Evolutionary conservation across 1,140 invertebrate genomes (phyloP).

Genomic region (Trichogramma pretiosum): DNA sequence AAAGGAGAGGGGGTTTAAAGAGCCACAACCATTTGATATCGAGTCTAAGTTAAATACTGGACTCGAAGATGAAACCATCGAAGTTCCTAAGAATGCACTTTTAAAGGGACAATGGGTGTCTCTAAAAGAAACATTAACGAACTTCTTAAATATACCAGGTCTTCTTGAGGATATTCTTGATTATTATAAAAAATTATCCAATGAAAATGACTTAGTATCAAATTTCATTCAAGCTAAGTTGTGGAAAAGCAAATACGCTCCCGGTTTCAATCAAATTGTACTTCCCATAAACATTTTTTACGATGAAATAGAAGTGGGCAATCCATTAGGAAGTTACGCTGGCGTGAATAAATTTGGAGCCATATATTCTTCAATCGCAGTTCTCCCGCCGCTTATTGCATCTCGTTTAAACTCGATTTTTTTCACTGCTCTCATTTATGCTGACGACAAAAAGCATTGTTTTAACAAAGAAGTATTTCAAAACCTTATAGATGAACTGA

Average conservation of each 20-base stretch:
- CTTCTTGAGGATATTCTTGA: neutral
- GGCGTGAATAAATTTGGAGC: neutral
- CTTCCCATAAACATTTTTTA: neutral
- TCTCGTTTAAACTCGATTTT: conserved; percentile 5
- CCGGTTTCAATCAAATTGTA: neutral
- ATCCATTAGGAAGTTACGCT: neutral
- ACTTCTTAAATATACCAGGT: conserved; percentile 2
- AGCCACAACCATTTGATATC: no score
- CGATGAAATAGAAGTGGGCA: neutral
- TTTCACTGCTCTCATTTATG: conserved; percentile 1
- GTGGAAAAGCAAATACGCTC: neutral
- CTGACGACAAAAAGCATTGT: conserved; percentile 2
- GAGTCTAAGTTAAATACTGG: no score
- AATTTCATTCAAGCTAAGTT: neutral
- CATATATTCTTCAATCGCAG: conserved; percentile 4
- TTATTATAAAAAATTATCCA: neutral
- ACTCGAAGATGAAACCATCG: no score
- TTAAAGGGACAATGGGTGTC: no score
- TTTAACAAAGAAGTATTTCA: conserved; percentile 6
- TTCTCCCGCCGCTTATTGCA: conserved; percentile 10
- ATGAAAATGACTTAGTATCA: neutral
- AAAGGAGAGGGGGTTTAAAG: no score
- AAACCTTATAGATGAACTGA: conserved; percentile 5
- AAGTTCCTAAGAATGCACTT: no score
- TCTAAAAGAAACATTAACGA: neutral